Base-by-base conservation (phyloP, 1,140 invertebrate species). In the Hylaeus volcanicus region DNA sequence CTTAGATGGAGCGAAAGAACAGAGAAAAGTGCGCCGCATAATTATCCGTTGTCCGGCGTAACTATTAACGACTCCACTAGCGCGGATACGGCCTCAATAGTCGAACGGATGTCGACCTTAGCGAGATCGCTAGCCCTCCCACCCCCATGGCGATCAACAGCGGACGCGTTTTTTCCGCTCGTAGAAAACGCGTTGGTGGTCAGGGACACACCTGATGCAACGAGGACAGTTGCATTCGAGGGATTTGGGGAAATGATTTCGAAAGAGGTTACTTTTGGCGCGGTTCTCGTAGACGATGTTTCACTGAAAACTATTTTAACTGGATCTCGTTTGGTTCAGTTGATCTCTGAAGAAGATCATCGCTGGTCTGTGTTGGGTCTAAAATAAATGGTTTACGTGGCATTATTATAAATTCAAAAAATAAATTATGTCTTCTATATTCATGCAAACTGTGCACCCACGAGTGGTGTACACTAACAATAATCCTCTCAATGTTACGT, bases 1-100 rank as follows among this genome's bases (percentile, higher is more conserved):
- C 92, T 92, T 93, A 93, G 92, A 93, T 93, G 92, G 93, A 93
- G 92, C 91, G 93, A 93, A 93, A 93, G 92, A 93, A 82, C 81
- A 80, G 76, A 86, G 86, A 88, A 89, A 90, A 90, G 86, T 84
- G 60, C 87, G 82, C 53, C 58, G 72, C 63, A 51, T 51, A 51
- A 51, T 51, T 51, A 51, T 9, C 51, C 51, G 51, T 51, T 51
- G 56, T 12, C 37, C n/a, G 26, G 45, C 43, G 53, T 80, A 76
- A 86, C 78, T 77, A 74, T 66, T 71, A 72, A 77, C 79, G 68
- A 78, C 80, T 55, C 74, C 69, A 66, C 78, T 69, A 72, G 79
- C 83, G 81, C 60, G 73, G 26, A 69, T 83, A 86, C 73, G 80
- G 81, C 86, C 89, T 89, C 89, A 74, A 79, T 65, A 48, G 69